A percentile compares a stretch with the other conserved stretches of the same genome.
Evolutionary conservation across 2,888 invertebrate genomes (phyloP).

Genomic region (Embidobia sp.): DNA sequence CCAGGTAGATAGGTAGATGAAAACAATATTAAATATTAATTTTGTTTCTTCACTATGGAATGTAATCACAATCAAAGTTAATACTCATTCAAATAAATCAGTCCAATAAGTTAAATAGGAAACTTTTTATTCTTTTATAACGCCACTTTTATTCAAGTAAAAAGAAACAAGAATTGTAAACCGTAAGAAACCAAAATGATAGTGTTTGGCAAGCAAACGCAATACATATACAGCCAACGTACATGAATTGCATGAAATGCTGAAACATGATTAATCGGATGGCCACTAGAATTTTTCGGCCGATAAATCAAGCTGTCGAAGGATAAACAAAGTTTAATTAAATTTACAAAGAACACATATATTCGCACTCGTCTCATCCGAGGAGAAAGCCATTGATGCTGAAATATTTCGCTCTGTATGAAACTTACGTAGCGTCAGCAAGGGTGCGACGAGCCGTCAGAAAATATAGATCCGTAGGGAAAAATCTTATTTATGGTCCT

Average conservation of each 20-base stretch:
- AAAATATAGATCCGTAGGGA: constrained; percentile 56
- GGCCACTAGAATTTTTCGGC: constrained; percentile 1
- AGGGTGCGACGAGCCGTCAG: constrained; percentile 54
- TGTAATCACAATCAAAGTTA: too few relatives aligned
- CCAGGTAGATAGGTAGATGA: too few relatives aligned
- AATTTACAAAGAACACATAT: constrained; percentile 43
- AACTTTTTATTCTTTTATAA: too few relatives aligned
- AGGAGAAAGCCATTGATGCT: constrained; percentile 43
- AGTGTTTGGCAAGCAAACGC: too few relatives aligned
- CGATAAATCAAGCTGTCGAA: constrained; percentile 41
- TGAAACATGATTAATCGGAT: constrained; percentile 26
- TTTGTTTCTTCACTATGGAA: too few relatives aligned
- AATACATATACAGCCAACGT: not conserved
- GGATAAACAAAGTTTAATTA: constrained; percentile 54
- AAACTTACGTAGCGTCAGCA: constrained; percentile 56
- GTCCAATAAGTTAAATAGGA: too few relatives aligned
- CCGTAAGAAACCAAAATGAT: too few relatives aligned
- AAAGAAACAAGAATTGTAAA: too few relatives aligned
- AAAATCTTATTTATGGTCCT: constrained; percentile 53
- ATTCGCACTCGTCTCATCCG: constrained; percentile 30
- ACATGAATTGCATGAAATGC: constrained; percentile 3
- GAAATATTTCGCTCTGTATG: constrained; percentile 52
- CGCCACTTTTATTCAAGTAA: too few relatives aligned
- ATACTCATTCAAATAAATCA: too few relatives aligned
- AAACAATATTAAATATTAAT: too few relatives aligned